phyloP scores from a whole-genome alignment of 2,113 vertebrate species.

The Lepidothrix coronata region DNA sequence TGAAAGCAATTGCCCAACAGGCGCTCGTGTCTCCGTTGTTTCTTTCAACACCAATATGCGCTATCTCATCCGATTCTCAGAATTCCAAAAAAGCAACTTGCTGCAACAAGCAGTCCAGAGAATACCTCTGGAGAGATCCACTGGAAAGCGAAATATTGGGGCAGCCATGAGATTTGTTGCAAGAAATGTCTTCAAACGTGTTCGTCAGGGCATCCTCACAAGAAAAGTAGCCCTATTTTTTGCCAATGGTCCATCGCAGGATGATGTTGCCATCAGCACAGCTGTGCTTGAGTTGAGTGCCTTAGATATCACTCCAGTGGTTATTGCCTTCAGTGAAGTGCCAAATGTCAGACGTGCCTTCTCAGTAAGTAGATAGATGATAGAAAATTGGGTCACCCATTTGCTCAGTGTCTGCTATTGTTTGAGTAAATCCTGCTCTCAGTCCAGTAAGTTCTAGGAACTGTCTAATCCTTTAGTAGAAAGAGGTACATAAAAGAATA shows the following conservation, averaged over 20 bases:
- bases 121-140: conserved; percentile 73
- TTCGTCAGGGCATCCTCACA: conserved; percentile 72
- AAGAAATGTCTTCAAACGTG: conserved; percentile 83
- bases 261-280: conserved; percentile 65
- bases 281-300: conserved; percentile 81
- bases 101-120: conserved; percentile 74
- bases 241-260: conserved; percentile 62
- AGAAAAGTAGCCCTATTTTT: conserved; percentile 87
- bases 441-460: not conserved
- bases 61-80: conserved; percentile 84
- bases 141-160: conserved; percentile 76
- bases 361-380: conserved; percentile 65
- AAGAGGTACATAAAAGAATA: not conserved
- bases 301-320: conserved; percentile 70
- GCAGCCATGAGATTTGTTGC: conserved; percentile 84
- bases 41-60: conserved; percentile 75
- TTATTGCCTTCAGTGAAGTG: conserved; percentile 77
- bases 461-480: not conserved
- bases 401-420: not conserved
- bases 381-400: not conserved
- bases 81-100: conserved; percentile 65
- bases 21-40: conserved; percentile 80
- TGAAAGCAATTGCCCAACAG: conserved; percentile 84
- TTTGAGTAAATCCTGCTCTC: not conserved
- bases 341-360: conserved; percentile 70